These are phyloP conservation scores for Gephyroberyx darwinii DNA, from an alignment of 2,797 vertebrate genomes.

Conservation along the genomic window DNA sequence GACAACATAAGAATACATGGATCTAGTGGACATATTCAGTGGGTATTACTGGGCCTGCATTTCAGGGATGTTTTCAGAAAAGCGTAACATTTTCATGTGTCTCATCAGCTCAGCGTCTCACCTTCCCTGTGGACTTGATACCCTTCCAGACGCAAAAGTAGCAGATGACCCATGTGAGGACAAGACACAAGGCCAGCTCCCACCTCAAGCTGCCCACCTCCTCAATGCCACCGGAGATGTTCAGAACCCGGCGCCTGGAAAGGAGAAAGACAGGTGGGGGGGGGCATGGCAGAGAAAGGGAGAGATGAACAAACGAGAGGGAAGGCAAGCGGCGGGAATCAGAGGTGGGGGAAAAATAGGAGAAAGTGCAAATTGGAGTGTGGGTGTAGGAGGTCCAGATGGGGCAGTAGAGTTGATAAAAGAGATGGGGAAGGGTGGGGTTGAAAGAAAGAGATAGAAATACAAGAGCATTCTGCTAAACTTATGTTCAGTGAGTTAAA, in stretches of 20 bases:
- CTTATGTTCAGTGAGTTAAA: constrained; percentile 9
- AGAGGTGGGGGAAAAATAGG: neutral
- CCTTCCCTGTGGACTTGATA: constrained; percentile 91
- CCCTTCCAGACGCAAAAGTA: constrained; percentile 94
- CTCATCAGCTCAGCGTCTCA: constrained; percentile 68
- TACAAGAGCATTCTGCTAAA: neutral
- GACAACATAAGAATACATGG: no score
- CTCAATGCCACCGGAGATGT: constrained; percentile 87
- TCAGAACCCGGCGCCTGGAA: constrained; percentile 77
- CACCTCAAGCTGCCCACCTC: constrained; percentile 86
- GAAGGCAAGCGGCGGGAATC: neutral
- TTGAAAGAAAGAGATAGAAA: neutral
- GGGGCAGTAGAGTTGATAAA: neutral
- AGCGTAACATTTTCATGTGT: no score
- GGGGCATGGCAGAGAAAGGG: neutral
- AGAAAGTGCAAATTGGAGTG: neutral
- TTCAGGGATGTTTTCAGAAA: no score
- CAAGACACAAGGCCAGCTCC: constrained; percentile 87
- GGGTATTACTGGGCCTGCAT: no score
- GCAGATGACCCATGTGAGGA: constrained; percentile 88
- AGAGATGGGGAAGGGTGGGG: neutral
- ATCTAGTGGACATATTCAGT: no score
- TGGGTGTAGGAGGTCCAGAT: neutral
- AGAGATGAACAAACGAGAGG: neutral
- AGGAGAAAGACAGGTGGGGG: neutral